A percentile compares a stretch with the other conserved stretches of the same genome.
Conservation (phyloP, 1,140 invertebrate species). For the Aphaenogaster rudis region DNA sequence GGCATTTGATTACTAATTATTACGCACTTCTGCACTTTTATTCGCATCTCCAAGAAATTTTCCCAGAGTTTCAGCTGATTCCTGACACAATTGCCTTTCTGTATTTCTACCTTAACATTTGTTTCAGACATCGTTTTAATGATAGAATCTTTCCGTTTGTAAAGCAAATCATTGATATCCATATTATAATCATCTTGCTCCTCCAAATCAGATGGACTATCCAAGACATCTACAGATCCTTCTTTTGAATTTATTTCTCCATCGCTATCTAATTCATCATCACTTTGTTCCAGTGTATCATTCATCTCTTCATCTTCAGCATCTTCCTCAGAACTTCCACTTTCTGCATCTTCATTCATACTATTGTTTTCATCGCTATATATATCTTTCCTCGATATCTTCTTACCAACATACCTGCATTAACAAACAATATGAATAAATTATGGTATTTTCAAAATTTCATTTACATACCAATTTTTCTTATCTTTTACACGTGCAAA, state of each 20-base stretch:
- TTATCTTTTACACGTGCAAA: not conserved
- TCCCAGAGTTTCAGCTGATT: conserved; percentile 94
- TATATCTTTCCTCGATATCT: conserved; percentile 88
- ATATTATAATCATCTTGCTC: conserved; percentile 77
- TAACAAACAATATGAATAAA: not conserved
- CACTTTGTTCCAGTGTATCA: conserved; percentile 67
- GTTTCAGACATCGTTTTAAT: conserved; percentile 88
- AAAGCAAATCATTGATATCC: conserved; percentile 55
- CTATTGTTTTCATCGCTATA: conserved; percentile 76
- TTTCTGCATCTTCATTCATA: conserved; percentile 63
- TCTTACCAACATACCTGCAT: conserved; percentile 91
- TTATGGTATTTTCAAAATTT: conserved; percentile 34
- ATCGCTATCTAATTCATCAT: conserved; percentile 75
- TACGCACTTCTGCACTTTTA: conserved; percentile 94
- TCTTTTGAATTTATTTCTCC: conserved; percentile 29
- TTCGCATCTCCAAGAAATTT: conserved; percentile 93
- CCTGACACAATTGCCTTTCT: conserved; percentile 92
- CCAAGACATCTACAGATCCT: conserved; percentile 47
- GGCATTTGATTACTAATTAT: conserved; percentile 93
- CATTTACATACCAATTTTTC: conserved; percentile 18
- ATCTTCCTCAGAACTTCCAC: conserved; percentile 58
- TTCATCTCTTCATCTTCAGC: conserved; percentile 75
- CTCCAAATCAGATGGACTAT: conserved; percentile 70
- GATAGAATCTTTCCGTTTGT: conserved; percentile 80
- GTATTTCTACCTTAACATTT: conserved; percentile 89